Base-by-base conservation (phyloP, 2,113 vertebrate species). In the Alexandromys fortis region DNA sequence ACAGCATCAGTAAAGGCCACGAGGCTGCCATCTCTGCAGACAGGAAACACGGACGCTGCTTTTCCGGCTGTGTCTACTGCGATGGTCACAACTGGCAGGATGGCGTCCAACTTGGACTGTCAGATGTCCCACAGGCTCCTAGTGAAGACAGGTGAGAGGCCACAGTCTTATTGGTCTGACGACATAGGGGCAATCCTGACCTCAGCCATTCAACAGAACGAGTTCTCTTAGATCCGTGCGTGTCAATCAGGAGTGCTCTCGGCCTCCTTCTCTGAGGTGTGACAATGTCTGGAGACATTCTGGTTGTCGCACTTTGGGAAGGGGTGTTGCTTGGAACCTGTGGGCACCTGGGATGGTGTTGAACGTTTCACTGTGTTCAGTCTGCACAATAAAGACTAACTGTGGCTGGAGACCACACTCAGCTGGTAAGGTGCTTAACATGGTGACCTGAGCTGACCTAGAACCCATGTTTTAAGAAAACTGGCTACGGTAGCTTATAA, bases 61-160 rank as follows among this genome's bases (percentile, higher is more conserved):
- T 87, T 97, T 0, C 95, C 92, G 5, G 97, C 98, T 0, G 96
- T 89, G 1, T 96, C 97, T 0, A 98, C 97, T 1, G 96, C 97
- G 28, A 91, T 98, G 81, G 90, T 98, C 45, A 99, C 98, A 38
- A 98, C 99, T 52, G 98, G 99, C 95, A 99, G 98, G 35, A 98
- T 98, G 96, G 97, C 97, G 35, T 99, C 99, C 85, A 97, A 97
- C 42, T 98, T 99, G 95, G 99, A 99, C 86, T 99, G 99, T 98
- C 99, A 99, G 78, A 99, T 99, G 97, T 99, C 99, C 78, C 98
- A 99, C 91, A 98, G 98, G 96, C 97, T 99, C 89, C 99, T 99
- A 99, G 98, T 99, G 79, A 99, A 99, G 99, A 99, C 99, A 99
- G 99, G 99, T 99, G 98, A 4, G 98, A 77, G 22, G 19, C 65